Evolutionary conservation across 2,113 vertebrate genomes (phyloP).

Genomic region (Chionomys nivalis): DNA sequence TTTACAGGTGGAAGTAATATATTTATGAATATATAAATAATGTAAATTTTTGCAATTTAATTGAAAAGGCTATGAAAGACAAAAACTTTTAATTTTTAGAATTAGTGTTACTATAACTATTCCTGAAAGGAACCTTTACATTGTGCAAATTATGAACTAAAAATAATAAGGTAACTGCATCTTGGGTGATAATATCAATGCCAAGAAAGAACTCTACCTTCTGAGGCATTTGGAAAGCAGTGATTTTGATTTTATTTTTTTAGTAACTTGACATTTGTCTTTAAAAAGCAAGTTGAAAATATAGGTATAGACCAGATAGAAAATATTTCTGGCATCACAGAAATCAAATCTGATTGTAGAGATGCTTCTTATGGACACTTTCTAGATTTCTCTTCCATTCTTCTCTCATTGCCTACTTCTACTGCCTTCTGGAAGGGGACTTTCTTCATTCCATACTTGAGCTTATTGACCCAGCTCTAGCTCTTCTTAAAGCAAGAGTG

Average conservation of each 20-base stretch:
- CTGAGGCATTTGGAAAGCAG: background rate
- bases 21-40: background rate
- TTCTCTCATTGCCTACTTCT: background rate
- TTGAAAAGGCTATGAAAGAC: background rate
- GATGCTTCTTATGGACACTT: background rate
- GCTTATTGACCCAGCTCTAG: background rate
- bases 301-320: background rate
- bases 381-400: background rate
- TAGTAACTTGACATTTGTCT: background rate
- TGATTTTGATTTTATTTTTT: background rate
- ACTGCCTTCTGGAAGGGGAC: background rate
- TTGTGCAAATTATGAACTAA: background rate
- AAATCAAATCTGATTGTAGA: background rate
- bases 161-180: background rate
- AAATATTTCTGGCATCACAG: background rate
- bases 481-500: background rate
- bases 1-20: background rate
- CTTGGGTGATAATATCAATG: conserved; percentile 6
- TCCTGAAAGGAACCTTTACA: conserved; percentile 1
- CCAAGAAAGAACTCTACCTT: background rate
- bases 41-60: background rate
- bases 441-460: background rate
- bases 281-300: background rate
- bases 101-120: background rate
- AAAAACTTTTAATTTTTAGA: background rate